Evolutionary conservation across 1,140 invertebrate species (phyloP).

Genomic region (Cydia splendana): DNA sequence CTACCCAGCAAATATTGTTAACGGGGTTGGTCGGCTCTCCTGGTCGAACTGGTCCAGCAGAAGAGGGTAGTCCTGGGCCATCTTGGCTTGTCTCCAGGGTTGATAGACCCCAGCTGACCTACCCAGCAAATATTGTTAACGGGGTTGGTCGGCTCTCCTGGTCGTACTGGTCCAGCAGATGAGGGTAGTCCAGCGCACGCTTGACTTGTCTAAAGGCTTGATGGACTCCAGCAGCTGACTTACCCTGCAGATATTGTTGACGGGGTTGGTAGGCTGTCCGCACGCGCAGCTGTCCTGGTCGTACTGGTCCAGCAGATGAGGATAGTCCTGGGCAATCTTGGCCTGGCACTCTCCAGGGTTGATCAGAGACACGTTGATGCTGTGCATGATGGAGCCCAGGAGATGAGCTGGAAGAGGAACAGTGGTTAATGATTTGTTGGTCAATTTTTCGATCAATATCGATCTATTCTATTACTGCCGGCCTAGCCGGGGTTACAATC

Average conservation of each 20-base stretch:
- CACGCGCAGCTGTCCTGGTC: conserved; percentile 78
- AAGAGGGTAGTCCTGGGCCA: conserved; percentile 77
- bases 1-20: no score
- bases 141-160: conserved; percentile 75
- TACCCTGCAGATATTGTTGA: conserved; percentile 80
- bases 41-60: conserved; percentile 74
- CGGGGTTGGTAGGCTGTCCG: conserved; percentile 74
- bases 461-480: no score
- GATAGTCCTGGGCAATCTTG: conserved; percentile 79
- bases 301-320: conserved; percentile 74
- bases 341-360: conserved; percentile 81
- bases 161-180: conserved; percentile 74
- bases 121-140: conserved; percentile 80
- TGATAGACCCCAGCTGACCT: conserved; percentile 69
- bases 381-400: conserved; percentile 87
- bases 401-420: conserved; percentile 81
- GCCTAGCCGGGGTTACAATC: no score
- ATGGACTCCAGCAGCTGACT: conserved; percentile 8
- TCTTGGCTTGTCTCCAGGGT: conserved; percentile 13
- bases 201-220: conserved; percentile 43
- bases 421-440: background rate
- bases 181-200: conserved; percentile 77
- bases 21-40: conserved; percentile 76
- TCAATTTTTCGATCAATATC: no score
- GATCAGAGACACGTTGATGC: conserved; percentile 84